Evolutionary conservation across 2,888 invertebrate genomes (phyloP).

Genomic region (Nomada ruficornis): DNA sequence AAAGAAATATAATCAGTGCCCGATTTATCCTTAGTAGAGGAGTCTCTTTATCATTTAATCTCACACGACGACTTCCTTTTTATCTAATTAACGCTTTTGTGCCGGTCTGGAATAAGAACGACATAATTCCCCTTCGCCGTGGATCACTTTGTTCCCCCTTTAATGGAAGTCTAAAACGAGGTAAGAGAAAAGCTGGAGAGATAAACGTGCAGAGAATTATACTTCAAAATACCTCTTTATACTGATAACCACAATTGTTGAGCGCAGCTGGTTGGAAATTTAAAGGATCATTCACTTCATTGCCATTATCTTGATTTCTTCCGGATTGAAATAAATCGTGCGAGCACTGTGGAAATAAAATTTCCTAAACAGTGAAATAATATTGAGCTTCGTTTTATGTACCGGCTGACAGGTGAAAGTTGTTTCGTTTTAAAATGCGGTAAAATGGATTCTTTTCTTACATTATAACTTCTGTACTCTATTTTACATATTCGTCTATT

Average conservation of each 20-base stretch:
- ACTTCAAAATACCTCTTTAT: not conserved
- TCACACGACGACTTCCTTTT: constrained; percentile 33
- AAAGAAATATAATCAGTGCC: constrained; percentile 42
- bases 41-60: constrained; percentile 37
- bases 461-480: too few relatives aligned
- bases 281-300: not conserved
- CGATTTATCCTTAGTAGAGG: constrained; percentile 37
- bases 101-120: constrained; percentile 10
- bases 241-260: not conserved
- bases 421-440: too few relatives aligned
- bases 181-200: not conserved
- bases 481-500: too few relatives aligned
- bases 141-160: constrained; percentile 18
- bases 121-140: constrained; percentile 18
- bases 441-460: too few relatives aligned
- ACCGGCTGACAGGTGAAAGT: too few relatives aligned
- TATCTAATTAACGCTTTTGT: constrained; percentile 43
- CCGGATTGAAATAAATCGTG: not conserved
- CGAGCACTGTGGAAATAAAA: not conserved
- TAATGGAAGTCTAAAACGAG: not conserved
- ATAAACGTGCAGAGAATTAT: constrained; percentile 19
- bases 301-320: not conserved
- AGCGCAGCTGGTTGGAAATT: not conserved
- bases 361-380: too few relatives aligned
- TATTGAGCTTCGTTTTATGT: not conserved